Conservation (phyloP, 2,797 vertebrate genomes). For the Potorous gilbertii region DNA sequence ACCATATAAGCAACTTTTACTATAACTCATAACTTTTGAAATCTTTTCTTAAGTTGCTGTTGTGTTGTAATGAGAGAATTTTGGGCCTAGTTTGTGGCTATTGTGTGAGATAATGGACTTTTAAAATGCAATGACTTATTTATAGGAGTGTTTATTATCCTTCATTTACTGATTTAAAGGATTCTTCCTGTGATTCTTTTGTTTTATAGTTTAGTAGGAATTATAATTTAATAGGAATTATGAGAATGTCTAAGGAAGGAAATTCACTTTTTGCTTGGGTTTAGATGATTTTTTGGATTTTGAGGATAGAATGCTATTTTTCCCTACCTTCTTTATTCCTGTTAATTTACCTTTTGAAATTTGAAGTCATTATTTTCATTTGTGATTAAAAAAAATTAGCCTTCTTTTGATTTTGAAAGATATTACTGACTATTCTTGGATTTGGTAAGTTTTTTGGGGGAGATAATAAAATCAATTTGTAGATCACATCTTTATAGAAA, state of each 20-base stretch:
- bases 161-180: neutral
- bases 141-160: neutral
- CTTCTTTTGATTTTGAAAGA: neutral
- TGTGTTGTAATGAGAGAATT: neutral
- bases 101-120: neutral
- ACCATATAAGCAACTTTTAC: neutral
- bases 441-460: neutral
- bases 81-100: neutral
- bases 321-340: neutral
- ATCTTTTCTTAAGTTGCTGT: neutral
- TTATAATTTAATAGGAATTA: neutral
- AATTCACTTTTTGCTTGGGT: neutral
- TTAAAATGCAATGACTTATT: neutral
- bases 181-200: neutral
- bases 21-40: constrained; percentile 3
- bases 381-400: neutral
- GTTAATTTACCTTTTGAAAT: neutral
- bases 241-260: neutral
- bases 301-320: neutral
- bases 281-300: neutral
- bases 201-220: neutral
- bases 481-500: neutral
- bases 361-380: neutral
- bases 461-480: neutral
- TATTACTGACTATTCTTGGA: neutral